Conservation (phyloP, 2,888 invertebrate species). For the Mesochorus sp. region DNA sequence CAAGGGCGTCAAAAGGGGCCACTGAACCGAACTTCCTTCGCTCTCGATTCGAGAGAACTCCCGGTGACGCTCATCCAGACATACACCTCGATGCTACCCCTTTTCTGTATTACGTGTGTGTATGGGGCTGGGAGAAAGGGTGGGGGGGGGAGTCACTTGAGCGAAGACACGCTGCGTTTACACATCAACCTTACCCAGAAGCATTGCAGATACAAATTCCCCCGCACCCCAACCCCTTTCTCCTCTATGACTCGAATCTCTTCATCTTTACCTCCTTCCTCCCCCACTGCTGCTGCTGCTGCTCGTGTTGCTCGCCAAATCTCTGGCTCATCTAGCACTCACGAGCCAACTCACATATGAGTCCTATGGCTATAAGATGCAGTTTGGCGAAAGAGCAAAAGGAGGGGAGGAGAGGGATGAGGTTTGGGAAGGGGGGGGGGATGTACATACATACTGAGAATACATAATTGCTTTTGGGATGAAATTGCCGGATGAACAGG, state of each 20-base stretch:
- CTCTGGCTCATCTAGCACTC: too few relatives aligned
- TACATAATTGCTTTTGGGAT: neutral
- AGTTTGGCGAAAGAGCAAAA: too few relatives aligned
- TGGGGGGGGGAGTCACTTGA: neutral
- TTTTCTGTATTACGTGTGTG: neutral
- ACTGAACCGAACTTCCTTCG: conserved; percentile 58
- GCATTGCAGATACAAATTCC: neutral
- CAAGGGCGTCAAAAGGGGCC: conserved; percentile 59
- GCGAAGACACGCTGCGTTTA: conserved; percentile 7
- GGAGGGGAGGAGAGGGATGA: too few relatives aligned
- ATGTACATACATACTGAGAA: neutral
- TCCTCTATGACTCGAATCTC: neutral
- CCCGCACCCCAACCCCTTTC: neutral
- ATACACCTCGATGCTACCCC: neutral
- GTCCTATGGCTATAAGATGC: too few relatives aligned
- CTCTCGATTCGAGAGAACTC: conserved; percentile 21
- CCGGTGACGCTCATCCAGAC: neutral
- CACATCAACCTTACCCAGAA: conserved; percentile 4
- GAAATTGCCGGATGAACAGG: neutral
- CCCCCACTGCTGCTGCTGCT: too few relatives aligned
- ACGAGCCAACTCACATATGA: too few relatives aligned
- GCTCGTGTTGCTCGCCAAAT: too few relatives aligned
- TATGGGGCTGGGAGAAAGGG: too few relatives aligned
- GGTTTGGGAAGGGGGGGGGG: too few relatives aligned
- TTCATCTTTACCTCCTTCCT: neutral